Percentiles rank a stretch among this genome's conserved stretches.
Conservation (phyloP, 2,888 invertebrate genomes). For the Cerceris ruficornis region DNA sequence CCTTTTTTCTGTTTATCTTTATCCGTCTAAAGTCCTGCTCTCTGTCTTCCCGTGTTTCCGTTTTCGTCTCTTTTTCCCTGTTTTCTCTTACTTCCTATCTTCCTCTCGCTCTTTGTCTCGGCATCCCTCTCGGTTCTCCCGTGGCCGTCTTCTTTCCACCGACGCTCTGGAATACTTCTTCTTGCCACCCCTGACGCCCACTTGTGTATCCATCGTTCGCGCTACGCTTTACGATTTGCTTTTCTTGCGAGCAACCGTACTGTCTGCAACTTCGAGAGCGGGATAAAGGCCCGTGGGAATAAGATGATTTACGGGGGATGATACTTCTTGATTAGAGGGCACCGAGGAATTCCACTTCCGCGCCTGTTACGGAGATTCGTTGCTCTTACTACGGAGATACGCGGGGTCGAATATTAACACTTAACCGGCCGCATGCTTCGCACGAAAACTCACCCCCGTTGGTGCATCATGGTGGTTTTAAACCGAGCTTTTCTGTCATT, state of each 20-base stretch:
- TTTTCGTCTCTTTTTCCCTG: background rate
- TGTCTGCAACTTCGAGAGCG: constrained; percentile 40
- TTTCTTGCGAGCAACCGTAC: constrained; percentile 28
- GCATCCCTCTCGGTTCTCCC: background rate
- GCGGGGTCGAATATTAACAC: constrained; percentile 14
- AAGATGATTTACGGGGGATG: constrained; percentile 50
- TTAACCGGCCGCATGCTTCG: background rate
- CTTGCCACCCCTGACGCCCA: constrained; percentile 24
- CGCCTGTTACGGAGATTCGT: constrained; percentile 16
- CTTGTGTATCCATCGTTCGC: constrained; percentile 48
- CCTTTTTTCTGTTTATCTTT: background rate
- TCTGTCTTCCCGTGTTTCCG: background rate
- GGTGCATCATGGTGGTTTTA: no score
- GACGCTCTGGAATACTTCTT: background rate
- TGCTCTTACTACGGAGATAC: background rate
- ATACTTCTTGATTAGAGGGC: constrained; percentile 58
- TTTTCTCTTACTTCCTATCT: background rate
- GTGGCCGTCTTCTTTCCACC: constrained; percentile 11
- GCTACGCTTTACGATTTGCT: constrained; percentile 46
- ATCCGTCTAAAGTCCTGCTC: background rate
- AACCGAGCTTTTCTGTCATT: no score
- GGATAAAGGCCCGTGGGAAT: constrained; percentile 28
- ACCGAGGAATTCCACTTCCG: constrained; percentile 32
- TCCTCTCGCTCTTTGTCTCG: background rate
- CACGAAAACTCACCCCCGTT: no score